Evolutionary conservation across 2,113 vertebrate genomes (phyloP).

Genomic region (Platysternon megacephalum): DNA sequence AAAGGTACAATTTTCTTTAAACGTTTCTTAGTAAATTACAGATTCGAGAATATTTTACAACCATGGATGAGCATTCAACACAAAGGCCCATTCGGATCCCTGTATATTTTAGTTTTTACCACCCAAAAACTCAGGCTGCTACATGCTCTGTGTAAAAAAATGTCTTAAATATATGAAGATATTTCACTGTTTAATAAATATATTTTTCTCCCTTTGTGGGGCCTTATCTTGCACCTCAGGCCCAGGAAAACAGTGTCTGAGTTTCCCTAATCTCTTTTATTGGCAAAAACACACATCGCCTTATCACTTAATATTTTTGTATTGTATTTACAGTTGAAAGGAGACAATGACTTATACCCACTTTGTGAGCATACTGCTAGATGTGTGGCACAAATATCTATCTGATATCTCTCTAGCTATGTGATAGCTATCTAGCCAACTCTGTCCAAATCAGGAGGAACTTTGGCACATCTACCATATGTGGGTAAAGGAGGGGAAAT

Average conservation of each 20-base stretch:
- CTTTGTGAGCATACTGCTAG: background rate
- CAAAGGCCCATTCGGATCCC: background rate
- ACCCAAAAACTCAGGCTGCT: background rate
- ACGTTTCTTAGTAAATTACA: background rate
- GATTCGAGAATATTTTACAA: background rate
- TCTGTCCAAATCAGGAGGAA: background rate
- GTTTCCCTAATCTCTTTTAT: background rate
- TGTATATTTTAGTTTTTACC: background rate
- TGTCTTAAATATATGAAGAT: background rate
- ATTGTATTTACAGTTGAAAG: conserved; percentile 16
- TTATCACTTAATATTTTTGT: conserved; percentile 23
- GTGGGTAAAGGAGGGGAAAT: conserved; percentile 13
- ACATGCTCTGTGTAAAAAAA: background rate
- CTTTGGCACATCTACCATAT: conserved; percentile 32
- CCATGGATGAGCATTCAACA: background rate
- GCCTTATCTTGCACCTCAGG: background rate
- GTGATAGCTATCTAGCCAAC: conserved; percentile 23
- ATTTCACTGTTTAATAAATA: conserved; percentile 6
- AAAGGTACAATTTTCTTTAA: background rate
- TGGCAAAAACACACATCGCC: conserved; percentile 8
- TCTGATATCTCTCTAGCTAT: conserved; percentile 31
- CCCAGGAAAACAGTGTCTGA: background rate
- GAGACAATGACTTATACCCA: background rate
- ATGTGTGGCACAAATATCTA: background rate
- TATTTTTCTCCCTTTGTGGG: background rate